Conservation (phyloP, 2,797 vertebrate species). For the Siniperca undulata region DNA sequence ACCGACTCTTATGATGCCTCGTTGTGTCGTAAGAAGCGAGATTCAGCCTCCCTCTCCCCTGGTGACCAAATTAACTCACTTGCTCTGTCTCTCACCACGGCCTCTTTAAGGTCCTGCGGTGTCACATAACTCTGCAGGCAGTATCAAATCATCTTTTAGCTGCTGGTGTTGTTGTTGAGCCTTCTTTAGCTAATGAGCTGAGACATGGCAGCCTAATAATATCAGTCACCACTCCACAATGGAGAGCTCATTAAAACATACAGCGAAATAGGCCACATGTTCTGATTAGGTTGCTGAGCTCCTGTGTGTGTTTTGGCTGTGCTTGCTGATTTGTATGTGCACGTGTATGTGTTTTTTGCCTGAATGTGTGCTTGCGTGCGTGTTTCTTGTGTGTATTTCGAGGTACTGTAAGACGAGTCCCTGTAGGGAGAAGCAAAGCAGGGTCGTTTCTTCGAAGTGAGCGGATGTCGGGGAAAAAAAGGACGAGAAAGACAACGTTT, state of each 20-base stretch:
- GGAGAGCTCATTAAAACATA: constrained; percentile 72
- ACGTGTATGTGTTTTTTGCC: background rate
- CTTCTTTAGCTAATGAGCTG: constrained; percentile 79
- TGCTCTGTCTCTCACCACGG: constrained; percentile 47
- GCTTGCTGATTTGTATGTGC: constrained; percentile 25
- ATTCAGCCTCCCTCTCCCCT: constrained; percentile 37
- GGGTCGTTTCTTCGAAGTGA: constrained; percentile 53
- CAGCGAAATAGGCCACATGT: constrained; percentile 66
- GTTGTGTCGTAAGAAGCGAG: constrained; percentile 28
- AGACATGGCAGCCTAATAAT: constrained; percentile 72
- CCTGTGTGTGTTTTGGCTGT: constrained; percentile 34
- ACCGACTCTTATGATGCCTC: constrained; percentile 33
- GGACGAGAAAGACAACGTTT: constrained; percentile 19
- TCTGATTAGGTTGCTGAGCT: constrained; percentile 64
- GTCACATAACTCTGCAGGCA: constrained; percentile 62
- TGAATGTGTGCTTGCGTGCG: constrained; percentile 5
- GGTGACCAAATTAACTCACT: constrained; percentile 63
- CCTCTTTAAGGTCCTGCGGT: constrained; percentile 64
- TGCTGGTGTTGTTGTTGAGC: constrained; percentile 70
- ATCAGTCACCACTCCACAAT: constrained; percentile 69
- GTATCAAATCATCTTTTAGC: constrained; percentile 75
- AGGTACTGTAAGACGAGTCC: constrained; percentile 48
- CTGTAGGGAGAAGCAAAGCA: constrained; percentile 37
- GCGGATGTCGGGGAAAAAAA: constrained; percentile 20
- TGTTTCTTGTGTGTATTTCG: constrained; percentile 25